Evolutionary conservation across 2,113 vertebrate genomes (phyloP).

Genomic region (Grammomys surdaster): DNA sequence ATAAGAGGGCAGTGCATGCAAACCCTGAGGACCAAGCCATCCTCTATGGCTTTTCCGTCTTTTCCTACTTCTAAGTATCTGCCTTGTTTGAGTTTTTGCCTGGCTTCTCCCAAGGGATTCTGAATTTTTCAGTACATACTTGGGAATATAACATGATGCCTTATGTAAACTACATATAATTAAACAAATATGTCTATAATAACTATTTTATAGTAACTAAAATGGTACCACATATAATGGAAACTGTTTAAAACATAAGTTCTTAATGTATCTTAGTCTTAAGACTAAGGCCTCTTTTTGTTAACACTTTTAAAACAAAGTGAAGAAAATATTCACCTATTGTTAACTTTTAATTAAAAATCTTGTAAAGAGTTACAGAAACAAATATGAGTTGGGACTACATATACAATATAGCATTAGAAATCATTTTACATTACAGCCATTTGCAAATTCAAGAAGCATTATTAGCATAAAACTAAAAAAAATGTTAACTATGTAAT

Average conservation of each 20-base stretch:
- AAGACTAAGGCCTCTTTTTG: not conserved
- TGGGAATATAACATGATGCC: not conserved
- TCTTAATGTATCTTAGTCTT: not conserved
- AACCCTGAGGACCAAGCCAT: too few species aligned
- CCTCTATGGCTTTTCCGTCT: too few species aligned
- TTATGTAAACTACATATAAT: not conserved
- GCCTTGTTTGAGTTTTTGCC: not conserved
- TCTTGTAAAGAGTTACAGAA: not conserved
- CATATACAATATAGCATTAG: not conserved
- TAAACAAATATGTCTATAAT: not conserved
- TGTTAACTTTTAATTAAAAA: not conserved
- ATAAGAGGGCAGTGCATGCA: too few species aligned
- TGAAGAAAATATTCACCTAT: not conserved
- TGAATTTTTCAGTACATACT: not conserved
- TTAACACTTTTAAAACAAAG: not conserved
- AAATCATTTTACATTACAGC: not conserved
- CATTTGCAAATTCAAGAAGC: not conserved
- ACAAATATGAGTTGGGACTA: not conserved
- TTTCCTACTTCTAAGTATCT: not conserved
- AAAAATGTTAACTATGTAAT: not conserved
- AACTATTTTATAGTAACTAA: not conserved
- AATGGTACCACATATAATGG: not conserved
- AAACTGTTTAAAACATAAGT: not conserved
- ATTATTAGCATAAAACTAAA: not conserved
- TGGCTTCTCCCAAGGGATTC: not conserved